phyloP scores from a whole-genome alignment of 2,113 vertebrate species.

The Sylvilagus bachmani region DNA sequence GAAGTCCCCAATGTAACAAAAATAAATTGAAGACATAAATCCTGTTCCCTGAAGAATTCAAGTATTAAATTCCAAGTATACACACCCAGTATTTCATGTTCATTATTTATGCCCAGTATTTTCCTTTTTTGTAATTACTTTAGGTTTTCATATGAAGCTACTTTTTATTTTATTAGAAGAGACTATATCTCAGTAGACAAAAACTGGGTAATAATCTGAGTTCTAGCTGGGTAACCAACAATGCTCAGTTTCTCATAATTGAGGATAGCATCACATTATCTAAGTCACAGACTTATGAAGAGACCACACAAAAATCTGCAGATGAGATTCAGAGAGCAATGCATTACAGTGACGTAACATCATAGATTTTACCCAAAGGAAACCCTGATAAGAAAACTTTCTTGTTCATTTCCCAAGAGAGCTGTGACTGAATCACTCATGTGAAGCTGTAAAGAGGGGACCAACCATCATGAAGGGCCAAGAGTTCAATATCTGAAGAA shows the following conservation, averaged over 20 bases:
- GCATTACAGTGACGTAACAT: background rate
- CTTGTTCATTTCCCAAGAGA: background rate
- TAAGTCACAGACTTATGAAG: background rate
- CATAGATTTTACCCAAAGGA: background rate
- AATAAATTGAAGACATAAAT: constrained; percentile 11
- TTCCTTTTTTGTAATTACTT: background rate
- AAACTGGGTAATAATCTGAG: background rate
- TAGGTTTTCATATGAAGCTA: background rate
- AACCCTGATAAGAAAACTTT: background rate
- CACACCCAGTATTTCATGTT: background rate
- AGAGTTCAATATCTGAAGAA: constrained; percentile 10
- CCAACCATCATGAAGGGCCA: constrained; percentile 2
- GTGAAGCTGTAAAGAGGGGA: background rate
- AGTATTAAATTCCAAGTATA: background rate
- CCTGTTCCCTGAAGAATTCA: background rate
- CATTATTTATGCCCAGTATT: background rate
- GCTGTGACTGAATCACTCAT: background rate
- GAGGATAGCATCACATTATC: background rate
- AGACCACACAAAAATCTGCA: background rate
- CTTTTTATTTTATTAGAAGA: background rate
- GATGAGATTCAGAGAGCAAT: background rate
- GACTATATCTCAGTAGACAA: background rate
- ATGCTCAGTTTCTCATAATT: background rate
- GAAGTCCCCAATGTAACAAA: background rate
- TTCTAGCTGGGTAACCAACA: background rate